A percentile compares a stretch with the other conserved stretches of the same genome.
Conservation (phyloP, 1,140 invertebrate species). For the Cyphomyrmex costatus region DNA sequence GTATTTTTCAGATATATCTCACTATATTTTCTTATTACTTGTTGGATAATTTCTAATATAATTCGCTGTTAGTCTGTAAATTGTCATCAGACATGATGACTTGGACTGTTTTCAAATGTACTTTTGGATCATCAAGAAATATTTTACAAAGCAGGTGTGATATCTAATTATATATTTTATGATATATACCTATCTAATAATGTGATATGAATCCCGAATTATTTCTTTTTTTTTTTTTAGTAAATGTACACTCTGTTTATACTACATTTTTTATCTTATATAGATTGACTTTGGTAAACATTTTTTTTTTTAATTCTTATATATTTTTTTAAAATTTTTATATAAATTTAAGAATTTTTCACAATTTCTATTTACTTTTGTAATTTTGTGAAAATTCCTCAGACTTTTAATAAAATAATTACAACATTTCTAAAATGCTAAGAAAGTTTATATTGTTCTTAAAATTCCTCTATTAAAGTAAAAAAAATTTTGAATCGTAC, state of each 20-base stretch:
- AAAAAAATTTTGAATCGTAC: too few relatives aligned
- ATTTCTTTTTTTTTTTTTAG: not conserved
- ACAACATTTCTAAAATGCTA: too few relatives aligned
- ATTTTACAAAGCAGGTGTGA: constrained; percentile 10
- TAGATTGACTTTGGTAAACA: too few relatives aligned
- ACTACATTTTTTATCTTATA: not conserved
- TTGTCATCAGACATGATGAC: not conserved
- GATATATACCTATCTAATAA: constrained; percentile 2
- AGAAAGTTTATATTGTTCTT: too few relatives aligned
- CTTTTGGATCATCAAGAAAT: not conserved
- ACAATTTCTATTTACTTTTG: too few relatives aligned
- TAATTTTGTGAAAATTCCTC: too few relatives aligned
- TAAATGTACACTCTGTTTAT: not conserved
- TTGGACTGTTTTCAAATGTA: not conserved
- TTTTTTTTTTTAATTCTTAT: too few relatives aligned
- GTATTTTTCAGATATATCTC: not conserved
- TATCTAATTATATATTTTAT: constrained; percentile 1
- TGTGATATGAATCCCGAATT: not conserved
- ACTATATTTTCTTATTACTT: not conserved
- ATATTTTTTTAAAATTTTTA: too few relatives aligned
- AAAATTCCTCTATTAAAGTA: too few relatives aligned
- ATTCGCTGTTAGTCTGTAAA: not conserved
- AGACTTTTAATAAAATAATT: too few relatives aligned
- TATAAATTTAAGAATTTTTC: too few relatives aligned
- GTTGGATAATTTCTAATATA: not conserved